These are phyloP conservation scores for Physocephala rufipes DNA, from an alignment of 2,888 invertebrate genomes.

Conservation along the genomic window DNA sequence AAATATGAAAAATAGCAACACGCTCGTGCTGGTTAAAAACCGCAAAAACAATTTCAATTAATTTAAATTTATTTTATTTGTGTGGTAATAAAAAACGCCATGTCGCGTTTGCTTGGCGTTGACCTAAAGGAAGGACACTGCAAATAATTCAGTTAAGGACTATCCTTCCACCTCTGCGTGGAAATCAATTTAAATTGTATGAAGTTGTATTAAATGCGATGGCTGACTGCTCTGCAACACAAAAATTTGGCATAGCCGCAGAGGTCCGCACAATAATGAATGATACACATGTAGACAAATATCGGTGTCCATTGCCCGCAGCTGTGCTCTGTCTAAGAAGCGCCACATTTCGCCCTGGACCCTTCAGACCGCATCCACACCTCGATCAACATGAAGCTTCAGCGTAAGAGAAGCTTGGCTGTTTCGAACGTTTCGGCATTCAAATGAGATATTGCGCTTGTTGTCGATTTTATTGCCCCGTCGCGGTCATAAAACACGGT, in stretches of 20 bases:
- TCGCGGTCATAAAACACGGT: constrained; percentile 65
- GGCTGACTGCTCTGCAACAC: background rate
- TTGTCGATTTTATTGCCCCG: constrained; percentile 65
- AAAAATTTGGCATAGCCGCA: background rate
- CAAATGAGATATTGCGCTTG: constrained; percentile 64
- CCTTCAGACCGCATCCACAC: background rate
- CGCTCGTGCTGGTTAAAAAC: constrained; percentile 34
- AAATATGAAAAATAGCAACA: constrained; percentile 38
- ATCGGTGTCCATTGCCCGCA: background rate
- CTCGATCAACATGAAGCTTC: background rate
- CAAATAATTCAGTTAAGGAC: constrained; percentile 47
- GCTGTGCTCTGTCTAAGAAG: constrained; percentile 9
- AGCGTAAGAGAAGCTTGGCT: constrained; percentile 28
- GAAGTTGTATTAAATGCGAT: constrained; percentile 5
- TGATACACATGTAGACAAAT: constrained; percentile 4
- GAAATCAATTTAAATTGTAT: constrained; percentile 16
- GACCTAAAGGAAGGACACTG: constrained; percentile 35
- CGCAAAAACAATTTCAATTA: constrained; percentile 40
- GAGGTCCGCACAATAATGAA: background rate
- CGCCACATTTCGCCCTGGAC: constrained; percentile 11
- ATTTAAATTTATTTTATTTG: constrained; percentile 33
- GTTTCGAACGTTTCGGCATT: constrained; percentile 51
- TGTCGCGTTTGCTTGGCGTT: background rate
- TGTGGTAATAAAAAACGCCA: constrained; percentile 6
- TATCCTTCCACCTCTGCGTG: background rate